Conservation (phyloP, 1,140 invertebrate genomes). For the Zaprionus taronus region DNA sequence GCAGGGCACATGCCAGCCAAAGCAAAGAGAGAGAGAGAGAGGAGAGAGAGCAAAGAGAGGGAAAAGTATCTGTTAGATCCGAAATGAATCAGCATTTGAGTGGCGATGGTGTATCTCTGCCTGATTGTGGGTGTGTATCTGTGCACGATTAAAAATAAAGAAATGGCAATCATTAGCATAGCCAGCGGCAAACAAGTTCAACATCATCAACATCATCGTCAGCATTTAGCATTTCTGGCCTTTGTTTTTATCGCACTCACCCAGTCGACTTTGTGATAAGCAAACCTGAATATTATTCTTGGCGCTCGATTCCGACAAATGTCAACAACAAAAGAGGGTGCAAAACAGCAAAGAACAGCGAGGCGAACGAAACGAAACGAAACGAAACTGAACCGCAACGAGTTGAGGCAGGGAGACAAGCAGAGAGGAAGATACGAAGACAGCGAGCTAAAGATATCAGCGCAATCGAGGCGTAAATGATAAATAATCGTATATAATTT, state of each 20-base stretch:
- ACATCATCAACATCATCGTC: conserved; percentile 2
- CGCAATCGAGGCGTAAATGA: conserved; percentile 75
- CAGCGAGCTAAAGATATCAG: conserved; percentile 51
- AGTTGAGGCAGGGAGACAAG: not conserved
- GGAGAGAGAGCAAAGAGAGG: not conserved
- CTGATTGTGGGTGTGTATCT: conserved; percentile 19
- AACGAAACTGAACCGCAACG: conserved; percentile 1
- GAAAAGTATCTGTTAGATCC: not conserved
- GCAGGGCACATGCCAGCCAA: conserved; percentile 34
- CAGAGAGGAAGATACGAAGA: not conserved
- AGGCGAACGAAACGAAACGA: conserved; percentile 6
- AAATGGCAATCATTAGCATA: conserved; percentile 19
- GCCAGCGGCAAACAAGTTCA: conserved; percentile 11
- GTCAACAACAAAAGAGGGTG: conserved; percentile 42
- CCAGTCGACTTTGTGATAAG: conserved; percentile 61
- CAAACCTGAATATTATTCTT: conserved; percentile 48
- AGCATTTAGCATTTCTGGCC: conserved; percentile 17
- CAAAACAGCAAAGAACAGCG: not conserved
- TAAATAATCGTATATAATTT: conserved; percentile 79
- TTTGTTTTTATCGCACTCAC: conserved; percentile 45
- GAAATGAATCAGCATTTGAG: not conserved
- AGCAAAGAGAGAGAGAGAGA: not conserved
- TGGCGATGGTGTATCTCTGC: not conserved
- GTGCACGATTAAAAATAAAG: conserved; percentile 45
- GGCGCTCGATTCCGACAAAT: conserved; percentile 51